Conservation (phyloP, 1,140 invertebrate species). For the Drosophila equinoxialis region DNA sequence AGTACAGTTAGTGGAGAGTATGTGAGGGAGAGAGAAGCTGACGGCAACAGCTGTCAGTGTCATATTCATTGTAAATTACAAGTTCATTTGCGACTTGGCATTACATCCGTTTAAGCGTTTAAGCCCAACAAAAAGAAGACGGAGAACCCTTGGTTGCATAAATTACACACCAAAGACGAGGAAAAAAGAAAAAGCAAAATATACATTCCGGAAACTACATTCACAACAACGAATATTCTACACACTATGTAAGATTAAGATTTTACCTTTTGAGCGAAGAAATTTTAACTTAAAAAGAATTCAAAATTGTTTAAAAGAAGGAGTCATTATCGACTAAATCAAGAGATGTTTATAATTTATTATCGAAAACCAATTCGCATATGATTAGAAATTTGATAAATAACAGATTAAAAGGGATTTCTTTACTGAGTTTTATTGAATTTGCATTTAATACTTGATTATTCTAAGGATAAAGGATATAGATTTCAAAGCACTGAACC, state of each 20-base stretch:
- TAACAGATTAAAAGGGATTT: too few species aligned
- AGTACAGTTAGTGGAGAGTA: background rate
- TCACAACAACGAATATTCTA: background rate
- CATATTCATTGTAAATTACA: constrained; percentile 76
- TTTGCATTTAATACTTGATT: too few species aligned
- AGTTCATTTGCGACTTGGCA: constrained; percentile 74
- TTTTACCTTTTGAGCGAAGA: too few species aligned
- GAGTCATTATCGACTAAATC: too few species aligned
- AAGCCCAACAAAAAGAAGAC: constrained; percentile 25
- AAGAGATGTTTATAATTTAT: too few species aligned
- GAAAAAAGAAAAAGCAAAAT: constrained; percentile 4
- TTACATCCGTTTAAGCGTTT: constrained; percentile 66
- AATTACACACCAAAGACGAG: constrained; percentile 45
- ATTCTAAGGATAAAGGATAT: too few species aligned
- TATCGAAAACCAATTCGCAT: too few species aligned
- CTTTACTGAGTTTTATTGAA: too few species aligned
- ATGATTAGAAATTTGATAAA: too few species aligned
- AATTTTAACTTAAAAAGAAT: background rate
- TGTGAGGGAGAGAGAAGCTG: constrained; percentile 2
- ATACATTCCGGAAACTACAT: background rate
- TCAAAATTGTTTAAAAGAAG: too few species aligned
- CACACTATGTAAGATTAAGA: background rate
- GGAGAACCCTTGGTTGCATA: constrained; percentile 47
- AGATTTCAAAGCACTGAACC: too few species aligned
- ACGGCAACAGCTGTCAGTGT: constrained; percentile 67